A percentile compares a stretch with the other conserved stretches of the same genome.
Conservation (phyloP, 2,113 vertebrate genomes). For the Thunnus thynnus region DNA sequence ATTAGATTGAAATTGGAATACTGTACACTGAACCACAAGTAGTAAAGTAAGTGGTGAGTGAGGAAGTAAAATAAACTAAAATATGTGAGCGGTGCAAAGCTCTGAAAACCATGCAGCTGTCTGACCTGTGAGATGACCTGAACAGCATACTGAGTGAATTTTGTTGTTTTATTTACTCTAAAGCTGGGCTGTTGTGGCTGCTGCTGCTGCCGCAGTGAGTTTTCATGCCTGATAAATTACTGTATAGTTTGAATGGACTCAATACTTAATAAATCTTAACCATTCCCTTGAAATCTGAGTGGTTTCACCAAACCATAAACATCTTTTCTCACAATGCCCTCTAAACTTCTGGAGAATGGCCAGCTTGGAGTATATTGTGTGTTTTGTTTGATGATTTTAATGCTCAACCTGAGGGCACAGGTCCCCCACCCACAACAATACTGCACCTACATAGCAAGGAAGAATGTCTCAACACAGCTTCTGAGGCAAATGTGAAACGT, state of each 20-base stretch:
- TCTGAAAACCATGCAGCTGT: conserved; percentile 21
- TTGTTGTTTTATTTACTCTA: conserved; percentile 69
- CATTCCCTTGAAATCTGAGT: conserved; percentile 60
- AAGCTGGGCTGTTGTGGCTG: conserved; percentile 24
- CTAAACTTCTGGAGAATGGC: conserved; percentile 58
- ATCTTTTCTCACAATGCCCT: conserved; percentile 59
- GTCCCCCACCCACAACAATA: conserved; percentile 42
- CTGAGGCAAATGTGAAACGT: conserved; percentile 20
- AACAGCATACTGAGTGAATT: conserved; percentile 50
- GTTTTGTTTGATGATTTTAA: conserved; percentile 70
- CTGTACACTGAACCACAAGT: neutral
- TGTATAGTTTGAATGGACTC: conserved; percentile 63
- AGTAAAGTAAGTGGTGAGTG: neutral
- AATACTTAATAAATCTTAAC: conserved; percentile 70
- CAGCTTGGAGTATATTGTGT: conserved; percentile 57
- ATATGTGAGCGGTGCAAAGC: conserved; percentile 3
- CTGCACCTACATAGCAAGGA: conserved; percentile 26
- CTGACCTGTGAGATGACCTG: conserved; percentile 53
- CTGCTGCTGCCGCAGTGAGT: conserved; percentile 44
- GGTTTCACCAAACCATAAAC: conserved; percentile 54
- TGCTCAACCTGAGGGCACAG: conserved; percentile 57
- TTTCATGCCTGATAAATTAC: conserved; percentile 67
- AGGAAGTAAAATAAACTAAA: neutral
- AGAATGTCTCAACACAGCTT: conserved; percentile 31
- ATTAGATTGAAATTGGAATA: conserved; percentile 11